Evolutionary conservation across 1,140 invertebrate species (phyloP).

Genomic region (Eurytemora carolleeae): DNA sequence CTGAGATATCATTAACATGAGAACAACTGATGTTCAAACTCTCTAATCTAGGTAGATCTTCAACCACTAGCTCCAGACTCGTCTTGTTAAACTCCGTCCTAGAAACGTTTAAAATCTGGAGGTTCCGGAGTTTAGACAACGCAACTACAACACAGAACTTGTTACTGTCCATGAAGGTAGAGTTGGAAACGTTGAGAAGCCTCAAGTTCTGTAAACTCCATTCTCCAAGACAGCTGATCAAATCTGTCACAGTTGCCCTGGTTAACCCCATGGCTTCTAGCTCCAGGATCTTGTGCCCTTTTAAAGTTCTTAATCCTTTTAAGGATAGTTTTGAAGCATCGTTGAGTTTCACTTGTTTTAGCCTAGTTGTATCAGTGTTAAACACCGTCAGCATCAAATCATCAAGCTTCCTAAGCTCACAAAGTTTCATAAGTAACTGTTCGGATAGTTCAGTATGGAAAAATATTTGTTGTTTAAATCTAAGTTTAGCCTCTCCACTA

Average conservation of each 20-base stretch:
- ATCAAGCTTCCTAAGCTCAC: background rate
- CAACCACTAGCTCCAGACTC: slow-evolving; percentile 42
- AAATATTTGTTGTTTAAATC: too few relatives aligned
- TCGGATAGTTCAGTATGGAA: background rate
- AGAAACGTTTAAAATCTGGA: slow-evolving; percentile 37
- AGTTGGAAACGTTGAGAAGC: background rate
- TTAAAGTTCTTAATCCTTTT: background rate
- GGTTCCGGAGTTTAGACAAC: background rate
- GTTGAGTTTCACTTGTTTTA: background rate
- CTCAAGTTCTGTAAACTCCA: background rate
- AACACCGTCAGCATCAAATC: background rate
- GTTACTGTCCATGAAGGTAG: background rate
- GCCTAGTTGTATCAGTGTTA: background rate
- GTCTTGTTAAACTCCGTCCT: slow-evolving; percentile 48
- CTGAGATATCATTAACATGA: slow-evolving; percentile 41
- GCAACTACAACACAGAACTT: background rate
- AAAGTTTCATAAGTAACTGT: background rate
- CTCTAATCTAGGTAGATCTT: slow-evolving; percentile 44
- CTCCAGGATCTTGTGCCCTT: background rate
- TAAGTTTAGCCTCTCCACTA: too few relatives aligned
- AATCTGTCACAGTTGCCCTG: background rate
- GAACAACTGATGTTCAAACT: slow-evolving; percentile 48
- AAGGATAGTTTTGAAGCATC: background rate
- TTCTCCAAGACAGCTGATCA: background rate
- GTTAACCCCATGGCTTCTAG: background rate